phyloP scores from a whole-genome alignment of 1,140 invertebrate genomes.

The Protaetia brevitarsis region DNA sequence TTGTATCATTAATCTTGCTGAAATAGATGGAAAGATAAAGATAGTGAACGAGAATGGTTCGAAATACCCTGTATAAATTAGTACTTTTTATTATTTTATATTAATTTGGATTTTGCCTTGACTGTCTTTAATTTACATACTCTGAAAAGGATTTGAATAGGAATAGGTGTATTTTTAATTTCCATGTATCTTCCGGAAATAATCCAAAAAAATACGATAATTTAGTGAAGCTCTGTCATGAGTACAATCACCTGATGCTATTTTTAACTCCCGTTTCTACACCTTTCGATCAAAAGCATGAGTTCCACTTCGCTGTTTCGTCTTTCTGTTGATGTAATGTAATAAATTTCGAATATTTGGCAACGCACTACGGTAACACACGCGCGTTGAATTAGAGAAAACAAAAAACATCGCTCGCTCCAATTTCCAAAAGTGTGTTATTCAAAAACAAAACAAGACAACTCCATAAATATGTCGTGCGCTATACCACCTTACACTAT shows the following conservation, averaged over 20 bases:
- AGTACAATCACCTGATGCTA: constrained; percentile 11
- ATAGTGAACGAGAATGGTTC: too few relatives aligned
- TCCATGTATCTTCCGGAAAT: too few relatives aligned
- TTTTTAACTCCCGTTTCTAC: not conserved
- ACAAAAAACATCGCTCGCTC: not conserved
- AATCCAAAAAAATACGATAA: not conserved
- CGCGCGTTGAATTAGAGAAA: constrained; percentile 6
- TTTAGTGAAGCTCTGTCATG: not conserved
- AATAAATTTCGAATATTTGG: constrained; percentile 17
- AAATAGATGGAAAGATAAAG: too few relatives aligned
- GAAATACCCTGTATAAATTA: too few relatives aligned
- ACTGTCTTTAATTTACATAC: too few relatives aligned
- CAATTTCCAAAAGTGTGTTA: not conserved
- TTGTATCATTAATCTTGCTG: too few relatives aligned
- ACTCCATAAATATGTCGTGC: not conserved
- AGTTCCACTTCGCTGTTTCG: not conserved
- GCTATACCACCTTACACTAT: not conserved
- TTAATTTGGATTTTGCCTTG: too few relatives aligned
- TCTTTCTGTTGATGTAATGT: not conserved
- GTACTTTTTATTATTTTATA: too few relatives aligned
- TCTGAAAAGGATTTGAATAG: too few relatives aligned
- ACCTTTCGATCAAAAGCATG: not conserved
- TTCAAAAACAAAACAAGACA: not conserved
- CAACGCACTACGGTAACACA: not conserved
- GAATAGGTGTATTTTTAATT: too few relatives aligned